Evolutionary conservation across 2,113 vertebrate genomes (phyloP), one percentile per base, ranked within the genome.

Genomic region (Mus musculus): DNA sequence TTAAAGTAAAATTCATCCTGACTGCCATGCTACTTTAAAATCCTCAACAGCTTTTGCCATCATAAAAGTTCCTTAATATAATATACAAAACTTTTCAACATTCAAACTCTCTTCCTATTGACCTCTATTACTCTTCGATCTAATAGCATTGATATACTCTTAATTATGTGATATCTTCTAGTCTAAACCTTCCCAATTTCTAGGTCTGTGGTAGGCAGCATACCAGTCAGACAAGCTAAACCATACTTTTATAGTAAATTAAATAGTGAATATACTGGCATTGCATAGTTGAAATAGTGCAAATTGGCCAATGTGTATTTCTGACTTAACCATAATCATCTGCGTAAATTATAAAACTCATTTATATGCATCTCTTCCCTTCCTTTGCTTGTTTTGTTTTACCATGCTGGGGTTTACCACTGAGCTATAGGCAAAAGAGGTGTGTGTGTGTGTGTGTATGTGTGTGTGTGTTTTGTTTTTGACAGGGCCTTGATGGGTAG

Each of bases 111-210:
- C 24, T 88, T 90, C 61, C 78, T 76, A 59, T 56, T 69, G 63
- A 82, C 76, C 36, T 92, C 10, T 16, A 49, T 46, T 22, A n/a
- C 52, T 88, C 49, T 88, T 90, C 90, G 73, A 93, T 42, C 52
- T 56, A 88, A 12, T 19, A 20, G 56, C 6, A 36, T 0, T 20
- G 6, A 76, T 52, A 63, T 73, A 59, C 42, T 54, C 88, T 91
- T 93, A 75, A 69, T 78, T 82, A n/a, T 56, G 39, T 90, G 52
- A 24, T 36, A n/a, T 94, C 80, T 84, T 95, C 84, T 87, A 56
- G 19, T 39, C 61, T 85, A 36, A 46, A 24, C 7, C 33, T 88
- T 88, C n/a, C 36, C 84, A 24, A 69, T 30, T 63, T 36, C 63
- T 36, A 54, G 33, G 81, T 90, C 87, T 75, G 19, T 26, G 17